Conservation (phyloP, 53 echinoderm and acorn worm species). For the Hippasteria phrygiana region DNA sequence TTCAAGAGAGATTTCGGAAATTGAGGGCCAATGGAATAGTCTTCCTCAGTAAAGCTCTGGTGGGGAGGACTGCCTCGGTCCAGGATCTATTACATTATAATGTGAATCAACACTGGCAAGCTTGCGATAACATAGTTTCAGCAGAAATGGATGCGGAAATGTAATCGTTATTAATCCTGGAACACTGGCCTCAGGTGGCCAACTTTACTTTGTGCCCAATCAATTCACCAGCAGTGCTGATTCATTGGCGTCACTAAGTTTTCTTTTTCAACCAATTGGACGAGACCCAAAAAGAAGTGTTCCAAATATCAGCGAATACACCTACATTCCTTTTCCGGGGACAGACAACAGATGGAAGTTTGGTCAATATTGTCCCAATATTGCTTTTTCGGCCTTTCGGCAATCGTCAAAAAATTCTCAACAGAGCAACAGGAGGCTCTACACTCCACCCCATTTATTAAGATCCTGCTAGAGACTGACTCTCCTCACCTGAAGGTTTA, state of each 20-base stretch:
- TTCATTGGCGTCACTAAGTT: slow-evolving; percentile 36
- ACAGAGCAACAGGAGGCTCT: slow-evolving; percentile 3
- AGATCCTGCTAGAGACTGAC: slow-evolving; percentile 54
- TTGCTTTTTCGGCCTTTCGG: slow-evolving; percentile 1
- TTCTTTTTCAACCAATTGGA: slow-evolving; percentile 17
- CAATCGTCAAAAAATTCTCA: neutral
- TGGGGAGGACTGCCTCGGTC: neutral
- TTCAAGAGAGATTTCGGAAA: neutral
- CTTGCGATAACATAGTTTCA: neutral
- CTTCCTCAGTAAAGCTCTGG: slow-evolving; percentile 2
- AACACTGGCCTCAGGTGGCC: neutral
- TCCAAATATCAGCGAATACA: slow-evolving; percentile 59
- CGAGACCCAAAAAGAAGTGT: slow-evolving; percentile 1
- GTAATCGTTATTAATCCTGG: neutral
- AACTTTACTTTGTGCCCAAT: slow-evolving; percentile 33
- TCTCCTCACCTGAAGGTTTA: slow-evolving; percentile 18
- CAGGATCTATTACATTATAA: neutral
- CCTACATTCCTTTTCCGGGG: slow-evolving; percentile 37
- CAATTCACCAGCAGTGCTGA: slow-evolving; percentile 21
- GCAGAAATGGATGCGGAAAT: slow-evolving; percentile 39
- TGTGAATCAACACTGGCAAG: slow-evolving; percentile 21
- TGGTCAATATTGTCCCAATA: slow-evolving; percentile 28
- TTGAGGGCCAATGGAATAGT: neutral
- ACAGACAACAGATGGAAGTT: neutral
- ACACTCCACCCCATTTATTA: neutral